A percentile compares a stretch with the other conserved stretches of the same genome.
Conservation (phyloP, 2,888 invertebrate species). For the Blastobasis lacticolella region DNA sequence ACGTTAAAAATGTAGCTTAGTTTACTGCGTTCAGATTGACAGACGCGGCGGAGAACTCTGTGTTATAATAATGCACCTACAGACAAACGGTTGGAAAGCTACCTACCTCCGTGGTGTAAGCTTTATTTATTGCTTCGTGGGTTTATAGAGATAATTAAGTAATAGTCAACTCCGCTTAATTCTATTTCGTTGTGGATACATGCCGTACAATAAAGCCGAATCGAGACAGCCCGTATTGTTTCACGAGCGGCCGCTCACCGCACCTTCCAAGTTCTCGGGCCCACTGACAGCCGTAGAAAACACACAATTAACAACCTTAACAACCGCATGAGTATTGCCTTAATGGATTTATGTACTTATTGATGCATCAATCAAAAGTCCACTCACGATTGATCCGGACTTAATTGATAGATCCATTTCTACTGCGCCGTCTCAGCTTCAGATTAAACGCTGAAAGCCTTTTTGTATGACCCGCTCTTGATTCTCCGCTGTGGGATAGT, state of each 20-base stretch:
- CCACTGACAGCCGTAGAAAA: slow-evolving; percentile 55
- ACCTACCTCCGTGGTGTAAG: too few relatives aligned
- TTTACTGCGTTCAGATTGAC: too few relatives aligned
- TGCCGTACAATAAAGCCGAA: too few relatives aligned
- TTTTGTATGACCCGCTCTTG: slow-evolving; percentile 13
- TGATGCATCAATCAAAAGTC: slow-evolving; percentile 68
- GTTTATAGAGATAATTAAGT: not conserved
- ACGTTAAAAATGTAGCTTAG: too few relatives aligned
- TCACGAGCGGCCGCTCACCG: not conserved
- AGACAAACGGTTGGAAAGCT: too few relatives aligned
- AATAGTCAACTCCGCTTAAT: not conserved
- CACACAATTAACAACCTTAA: slow-evolving; percentile 64
- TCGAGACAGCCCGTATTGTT: not conserved
- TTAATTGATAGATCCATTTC: slow-evolving; percentile 63
- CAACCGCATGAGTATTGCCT: slow-evolving; percentile 52
- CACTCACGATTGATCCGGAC: slow-evolving; percentile 34
- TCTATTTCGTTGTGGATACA: too few relatives aligned
- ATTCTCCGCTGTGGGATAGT: too few relatives aligned
- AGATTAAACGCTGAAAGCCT: slow-evolving; percentile 20
- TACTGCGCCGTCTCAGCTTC: slow-evolving; percentile 20
- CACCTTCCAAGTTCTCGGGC: not conserved
- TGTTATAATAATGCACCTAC: too few relatives aligned
- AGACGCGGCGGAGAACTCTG: too few relatives aligned
- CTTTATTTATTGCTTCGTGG: too few relatives aligned
- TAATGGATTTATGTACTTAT: slow-evolving; percentile 71